phyloP scores from a whole-genome alignment of 2,888 invertebrate species.

The Encarsia formosa region DNA sequence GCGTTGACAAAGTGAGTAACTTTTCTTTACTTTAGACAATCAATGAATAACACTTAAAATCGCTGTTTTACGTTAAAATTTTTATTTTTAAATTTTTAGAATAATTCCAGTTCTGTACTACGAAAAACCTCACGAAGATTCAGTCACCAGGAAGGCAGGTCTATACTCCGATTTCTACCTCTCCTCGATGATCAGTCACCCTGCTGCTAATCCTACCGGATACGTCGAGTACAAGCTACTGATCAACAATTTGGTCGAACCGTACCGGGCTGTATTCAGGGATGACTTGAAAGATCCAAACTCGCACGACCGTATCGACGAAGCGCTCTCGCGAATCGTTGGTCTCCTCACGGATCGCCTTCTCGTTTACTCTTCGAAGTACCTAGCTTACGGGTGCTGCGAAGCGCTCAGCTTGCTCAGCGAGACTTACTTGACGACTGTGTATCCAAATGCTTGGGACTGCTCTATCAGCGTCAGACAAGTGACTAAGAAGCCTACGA shows the following conservation, averaged over 20 bases:
- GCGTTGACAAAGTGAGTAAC: conserved; percentile 61
- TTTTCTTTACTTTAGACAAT: background rate
- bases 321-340: conserved; percentile 58
- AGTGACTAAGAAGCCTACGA: conserved; percentile 10
- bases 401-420: conserved; percentile 67
- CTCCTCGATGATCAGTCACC: conserved; percentile 30
- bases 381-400: conserved; percentile 64
- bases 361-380: conserved; percentile 63
- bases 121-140: conserved; percentile 54
- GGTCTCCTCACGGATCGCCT: conserved; percentile 55
- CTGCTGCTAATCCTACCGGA: conserved; percentile 21
- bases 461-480: conserved; percentile 44
- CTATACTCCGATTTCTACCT: conserved; percentile 47
- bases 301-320: conserved; percentile 47
- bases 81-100: conserved; percentile 41
- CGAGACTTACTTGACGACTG: conserved; percentile 63
- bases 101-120: conserved; percentile 53
- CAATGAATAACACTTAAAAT: background rate
- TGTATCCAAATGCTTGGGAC: conserved; percentile 66
- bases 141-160: conserved; percentile 55
- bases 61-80: background rate
- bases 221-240: conserved; percentile 44
- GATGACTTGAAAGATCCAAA: background rate
- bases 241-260: conserved; percentile 55
- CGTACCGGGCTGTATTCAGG: conserved; percentile 48